These are phyloP conservation scores for Araneus ventricosus DNA, from an alignment of 1,140 invertebrate genomes.

Conservation along the genomic window DNA sequence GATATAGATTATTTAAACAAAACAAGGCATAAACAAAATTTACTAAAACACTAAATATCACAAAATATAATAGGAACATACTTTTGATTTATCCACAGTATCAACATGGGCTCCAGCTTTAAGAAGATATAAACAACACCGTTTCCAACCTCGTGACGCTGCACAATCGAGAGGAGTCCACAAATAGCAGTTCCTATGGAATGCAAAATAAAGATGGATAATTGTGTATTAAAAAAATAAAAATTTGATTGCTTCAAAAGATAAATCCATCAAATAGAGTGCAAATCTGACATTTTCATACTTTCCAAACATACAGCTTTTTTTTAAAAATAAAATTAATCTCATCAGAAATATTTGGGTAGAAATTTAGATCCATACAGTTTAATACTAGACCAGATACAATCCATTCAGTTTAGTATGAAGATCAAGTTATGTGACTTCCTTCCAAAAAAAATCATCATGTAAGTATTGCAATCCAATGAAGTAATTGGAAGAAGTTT, in stretches of 20 bases:
- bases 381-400: too few relatives aligned
- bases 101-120: slow-evolving; percentile 80
- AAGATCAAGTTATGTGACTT: too few relatives aligned
- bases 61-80: slow-evolving; percentile 73
- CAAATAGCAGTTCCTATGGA: slow-evolving; percentile 79
- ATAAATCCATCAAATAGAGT: too few relatives aligned
- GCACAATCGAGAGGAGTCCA: slow-evolving; percentile 83
- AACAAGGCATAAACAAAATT: too few relatives aligned
- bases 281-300: neutral
- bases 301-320: neutral
- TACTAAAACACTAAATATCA: too few relatives aligned
- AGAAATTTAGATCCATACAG: too few relatives aligned
- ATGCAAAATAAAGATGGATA: neutral
- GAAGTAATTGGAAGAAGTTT: too few relatives aligned
- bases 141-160: slow-evolving; percentile 80
- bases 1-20: too few relatives aligned
- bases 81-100: slow-evolving; percentile 81
- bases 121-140: slow-evolving; percentile 80
- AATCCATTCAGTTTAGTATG: too few relatives aligned
- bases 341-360: too few relatives aligned
- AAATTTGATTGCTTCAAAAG: neutral
- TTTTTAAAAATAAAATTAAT: neutral
- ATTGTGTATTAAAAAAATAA: neutral
- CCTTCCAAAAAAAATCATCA: too few relatives aligned
- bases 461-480: too few relatives aligned